Percentiles rank a stretch among this genome's conserved stretches.
These are phyloP conservation scores for Serilophus lunatus DNA, from an alignment of 2,113 vertebrate genomes.

Conservation along the genomic window DNA sequence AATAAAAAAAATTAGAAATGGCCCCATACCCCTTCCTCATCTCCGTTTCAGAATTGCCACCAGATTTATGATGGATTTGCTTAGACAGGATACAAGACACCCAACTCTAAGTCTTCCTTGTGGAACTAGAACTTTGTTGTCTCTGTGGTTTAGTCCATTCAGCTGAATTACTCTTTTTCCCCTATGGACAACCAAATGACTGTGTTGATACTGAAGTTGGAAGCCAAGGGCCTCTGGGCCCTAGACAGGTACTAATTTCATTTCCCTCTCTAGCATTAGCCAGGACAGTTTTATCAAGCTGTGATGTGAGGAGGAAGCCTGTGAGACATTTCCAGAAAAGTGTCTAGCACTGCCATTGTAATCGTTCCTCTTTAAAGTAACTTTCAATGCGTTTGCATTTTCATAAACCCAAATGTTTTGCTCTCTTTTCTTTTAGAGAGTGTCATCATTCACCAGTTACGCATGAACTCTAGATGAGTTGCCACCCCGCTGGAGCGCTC, in stretches of 20 bases:
- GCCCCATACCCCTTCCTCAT: background rate
- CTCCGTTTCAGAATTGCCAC: background rate
- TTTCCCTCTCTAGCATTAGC: background rate
- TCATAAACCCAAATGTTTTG: slow-evolving; percentile 21
- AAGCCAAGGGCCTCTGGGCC: background rate
- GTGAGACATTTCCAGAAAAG: background rate
- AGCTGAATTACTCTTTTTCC: background rate
- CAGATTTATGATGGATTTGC: background rate
- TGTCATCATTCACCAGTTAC: slow-evolving; percentile 84
- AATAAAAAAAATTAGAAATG: background rate
- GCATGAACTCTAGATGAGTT: slow-evolving; percentile 80
- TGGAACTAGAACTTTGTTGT: background rate
- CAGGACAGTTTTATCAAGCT: background rate
- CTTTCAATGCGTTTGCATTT: background rate
- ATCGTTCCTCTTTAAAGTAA: background rate
- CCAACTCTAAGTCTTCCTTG: background rate
- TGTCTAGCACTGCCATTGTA: background rate
- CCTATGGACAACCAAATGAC: background rate
- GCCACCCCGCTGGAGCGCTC: background rate
- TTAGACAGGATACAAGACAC: background rate
- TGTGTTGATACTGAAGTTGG: background rate
- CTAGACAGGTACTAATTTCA: background rate
- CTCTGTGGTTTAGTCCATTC: background rate
- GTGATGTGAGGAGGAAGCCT: background rate
- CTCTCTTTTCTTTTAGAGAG: slow-evolving; percentile 80